phyloP scores from a whole-genome alignment of 2,113 vertebrate species.

The Scytalopus superciliaris region DNA sequence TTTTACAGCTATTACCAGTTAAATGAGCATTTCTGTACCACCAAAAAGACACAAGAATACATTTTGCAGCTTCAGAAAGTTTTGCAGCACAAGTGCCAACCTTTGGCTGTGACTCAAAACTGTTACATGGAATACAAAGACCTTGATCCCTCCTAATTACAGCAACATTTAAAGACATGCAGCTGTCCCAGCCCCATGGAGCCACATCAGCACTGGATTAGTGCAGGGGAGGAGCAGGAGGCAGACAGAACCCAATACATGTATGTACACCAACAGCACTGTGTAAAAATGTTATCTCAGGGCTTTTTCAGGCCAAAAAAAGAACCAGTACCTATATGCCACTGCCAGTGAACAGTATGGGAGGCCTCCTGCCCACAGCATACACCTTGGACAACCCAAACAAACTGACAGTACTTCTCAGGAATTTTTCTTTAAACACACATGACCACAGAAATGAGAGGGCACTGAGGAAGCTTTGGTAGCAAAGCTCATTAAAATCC shows the following conservation, averaged over 20 bases:
- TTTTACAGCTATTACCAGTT: not conserved
- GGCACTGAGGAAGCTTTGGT: not conserved
- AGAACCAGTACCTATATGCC: not conserved
- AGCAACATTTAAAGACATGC: not conserved
- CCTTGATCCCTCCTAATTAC: not conserved
- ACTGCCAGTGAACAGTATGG: not conserved
- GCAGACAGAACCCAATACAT: not conserved
- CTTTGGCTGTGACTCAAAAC: not conserved
- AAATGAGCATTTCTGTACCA: not conserved
- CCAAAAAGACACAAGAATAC: not conserved
- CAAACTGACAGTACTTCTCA: not conserved
- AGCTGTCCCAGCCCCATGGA: not conserved
- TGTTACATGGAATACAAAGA: not conserved
- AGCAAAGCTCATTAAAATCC: slow-evolving; percentile 9
- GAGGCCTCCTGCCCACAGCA: not conserved
- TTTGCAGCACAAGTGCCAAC: not conserved
- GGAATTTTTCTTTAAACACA: slow-evolving; percentile 2
- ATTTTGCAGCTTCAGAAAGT: not conserved
- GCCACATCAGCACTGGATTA: not conserved
- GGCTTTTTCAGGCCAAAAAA: not conserved
- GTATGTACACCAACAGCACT: not conserved
- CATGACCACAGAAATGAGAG: slow-evolving; percentile 2
- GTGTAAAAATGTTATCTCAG: not conserved
- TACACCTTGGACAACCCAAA: slow-evolving; percentile 1
- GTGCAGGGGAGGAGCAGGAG: not conserved